These are phyloP conservation scores for Paramisgurnus dabryanus DNA, from an alignment of 2,113 vertebrate species.

Conservation along the genomic window DNA sequence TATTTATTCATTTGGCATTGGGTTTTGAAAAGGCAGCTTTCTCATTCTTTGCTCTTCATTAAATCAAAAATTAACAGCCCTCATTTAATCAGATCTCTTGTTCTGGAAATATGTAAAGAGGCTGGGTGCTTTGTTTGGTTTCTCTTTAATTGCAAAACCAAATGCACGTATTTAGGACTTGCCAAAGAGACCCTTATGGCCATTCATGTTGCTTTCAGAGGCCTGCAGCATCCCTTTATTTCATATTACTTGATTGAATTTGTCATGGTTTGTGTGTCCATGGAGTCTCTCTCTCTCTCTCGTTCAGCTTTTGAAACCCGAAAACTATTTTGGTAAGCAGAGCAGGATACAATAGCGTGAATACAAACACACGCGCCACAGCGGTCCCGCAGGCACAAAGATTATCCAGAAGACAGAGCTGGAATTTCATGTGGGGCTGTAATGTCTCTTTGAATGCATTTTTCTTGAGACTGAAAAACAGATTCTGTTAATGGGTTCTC, in stretches of 20 bases:
- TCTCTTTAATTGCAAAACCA: background rate
- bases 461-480: background rate
- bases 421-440: background rate
- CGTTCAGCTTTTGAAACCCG: background rate
- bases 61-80: slow-evolving; percentile 4
- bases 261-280: background rate
- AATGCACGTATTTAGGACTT: background rate
- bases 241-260: background rate
- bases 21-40: background rate
- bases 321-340: background rate
- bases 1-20: no score
- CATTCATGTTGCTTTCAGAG: background rate
- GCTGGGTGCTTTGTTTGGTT: background rate
- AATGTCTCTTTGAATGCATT: background rate
- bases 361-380: background rate
- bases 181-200: background rate
- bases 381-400: background rate
- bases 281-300: background rate
- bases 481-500: background rate
- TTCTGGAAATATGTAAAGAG: background rate
- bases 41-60: background rate
- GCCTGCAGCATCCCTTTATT: background rate
- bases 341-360: background rate
- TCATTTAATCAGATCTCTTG: background rate
- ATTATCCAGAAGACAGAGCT: background rate